A percentile compares a stretch with the other conserved stretches of the same genome.
Evolutionary conservation across 1,140 invertebrate genomes (phyloP).

Genomic region (Drosophila trapezifrons): DNA sequence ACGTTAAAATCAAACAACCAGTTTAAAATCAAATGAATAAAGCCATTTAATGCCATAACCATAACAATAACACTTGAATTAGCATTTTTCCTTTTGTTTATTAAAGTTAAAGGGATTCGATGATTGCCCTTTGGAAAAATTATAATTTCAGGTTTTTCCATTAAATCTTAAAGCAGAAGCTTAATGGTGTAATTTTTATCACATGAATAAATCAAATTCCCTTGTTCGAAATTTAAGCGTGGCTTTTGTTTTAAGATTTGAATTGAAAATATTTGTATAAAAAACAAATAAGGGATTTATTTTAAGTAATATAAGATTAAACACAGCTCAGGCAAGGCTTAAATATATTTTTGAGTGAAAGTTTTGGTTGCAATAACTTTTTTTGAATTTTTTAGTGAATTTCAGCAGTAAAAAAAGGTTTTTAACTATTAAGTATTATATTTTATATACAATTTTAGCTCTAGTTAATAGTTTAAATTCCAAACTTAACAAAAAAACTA

Average conservation of each 20-base stretch:
- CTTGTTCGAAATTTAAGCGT: too few species aligned
- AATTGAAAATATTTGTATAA: neutral
- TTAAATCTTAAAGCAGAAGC: neutral
- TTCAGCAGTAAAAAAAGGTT: too few species aligned
- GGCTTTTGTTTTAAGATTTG: neutral
- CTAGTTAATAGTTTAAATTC: too few species aligned
- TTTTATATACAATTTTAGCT: too few species aligned
- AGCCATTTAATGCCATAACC: neutral
- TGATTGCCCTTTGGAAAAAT: neutral
- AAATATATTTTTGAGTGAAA: too few species aligned
- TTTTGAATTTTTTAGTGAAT: too few species aligned
- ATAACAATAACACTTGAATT: conserved; percentile 3
- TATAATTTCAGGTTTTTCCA: conserved; percentile 2
- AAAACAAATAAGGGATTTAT: too few species aligned
- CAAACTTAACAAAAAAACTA: neutral
- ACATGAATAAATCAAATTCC: neutral
- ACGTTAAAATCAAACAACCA: neutral
- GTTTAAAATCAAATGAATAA: conserved; percentile 5
- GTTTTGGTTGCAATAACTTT: too few species aligned
- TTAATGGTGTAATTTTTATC: neutral
- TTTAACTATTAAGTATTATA: too few species aligned
- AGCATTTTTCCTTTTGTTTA: neutral
- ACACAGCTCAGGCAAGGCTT: neutral
- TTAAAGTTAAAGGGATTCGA: neutral
- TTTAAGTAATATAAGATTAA: too few species aligned